phyloP scores from a whole-genome alignment of 2,888 invertebrate species.

The Agrotis segetum region DNA sequence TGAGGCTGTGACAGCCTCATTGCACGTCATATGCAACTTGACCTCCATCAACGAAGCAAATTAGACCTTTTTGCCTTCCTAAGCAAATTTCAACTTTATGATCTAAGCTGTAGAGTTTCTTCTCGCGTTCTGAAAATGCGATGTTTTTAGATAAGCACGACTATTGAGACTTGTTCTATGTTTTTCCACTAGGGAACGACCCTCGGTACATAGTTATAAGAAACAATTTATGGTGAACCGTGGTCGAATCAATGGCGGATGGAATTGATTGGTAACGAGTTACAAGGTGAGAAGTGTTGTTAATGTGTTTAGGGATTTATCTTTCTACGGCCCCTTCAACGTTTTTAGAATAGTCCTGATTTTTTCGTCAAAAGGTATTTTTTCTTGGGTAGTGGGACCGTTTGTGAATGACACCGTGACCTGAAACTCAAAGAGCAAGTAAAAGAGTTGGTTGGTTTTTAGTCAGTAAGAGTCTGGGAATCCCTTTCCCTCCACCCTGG shows the following conservation, averaged over 20 bases:
- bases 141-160: slow-evolving; percentile 58
- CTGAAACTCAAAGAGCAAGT: too few species aligned
- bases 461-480: too few species aligned
- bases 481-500: too few species aligned
- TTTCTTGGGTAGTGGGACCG: too few species aligned
- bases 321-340: neutral
- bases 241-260: slow-evolving; percentile 21
- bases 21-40: slow-evolving; percentile 71
- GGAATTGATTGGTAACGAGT: slow-evolving; percentile 33
- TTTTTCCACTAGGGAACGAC: slow-evolving; percentile 52
- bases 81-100: slow-evolving; percentile 25
- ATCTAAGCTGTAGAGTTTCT: accelerated
- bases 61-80: slow-evolving; percentile 27
- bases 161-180: slow-evolving; percentile 44
- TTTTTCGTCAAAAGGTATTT: neutral
- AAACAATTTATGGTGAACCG: slow-evolving; percentile 40
- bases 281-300: slow-evolving; percentile 29
- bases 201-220: slow-evolving; percentile 24
- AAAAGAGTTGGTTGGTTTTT: too few species aligned
- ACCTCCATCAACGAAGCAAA: slow-evolving; percentile 57
- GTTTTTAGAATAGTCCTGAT: neutral
- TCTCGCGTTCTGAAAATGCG: slow-evolving; percentile 6
- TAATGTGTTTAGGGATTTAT: slow-evolving; percentile 3
- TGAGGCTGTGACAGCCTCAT: slow-evolving; percentile 69
- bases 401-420: too few species aligned